Evolutionary conservation across 2,888 invertebrate genomes (phyloP).

Genomic region (Diabrotica balteata): DNA sequence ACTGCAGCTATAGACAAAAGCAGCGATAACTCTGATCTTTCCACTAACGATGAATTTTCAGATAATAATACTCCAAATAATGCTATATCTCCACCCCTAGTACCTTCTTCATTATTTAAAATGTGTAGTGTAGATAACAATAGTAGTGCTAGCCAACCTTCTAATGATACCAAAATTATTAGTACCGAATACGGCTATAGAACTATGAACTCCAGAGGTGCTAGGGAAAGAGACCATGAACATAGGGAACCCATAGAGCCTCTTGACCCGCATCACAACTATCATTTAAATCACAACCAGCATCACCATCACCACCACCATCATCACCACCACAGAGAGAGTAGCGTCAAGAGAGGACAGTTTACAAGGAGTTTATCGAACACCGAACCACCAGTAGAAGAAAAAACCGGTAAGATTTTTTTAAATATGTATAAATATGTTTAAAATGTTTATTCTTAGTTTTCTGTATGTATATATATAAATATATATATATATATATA

Average conservation of each 20-base stretch:
- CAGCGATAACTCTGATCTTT: not conserved
- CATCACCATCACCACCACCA: slow-evolving; percentile 50
- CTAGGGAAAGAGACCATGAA: slow-evolving; percentile 48
- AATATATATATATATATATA: too few relatives aligned
- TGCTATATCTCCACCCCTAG: not conserved
- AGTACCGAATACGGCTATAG: slow-evolving; percentile 53
- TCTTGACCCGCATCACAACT: slow-evolving; percentile 46
- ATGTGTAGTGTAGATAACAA: slow-evolving; percentile 37
- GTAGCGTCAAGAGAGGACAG: slow-evolving; percentile 67
- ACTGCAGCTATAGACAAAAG: not conserved
- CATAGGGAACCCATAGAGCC: slow-evolving; percentile 51
- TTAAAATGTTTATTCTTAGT: too few relatives aligned
- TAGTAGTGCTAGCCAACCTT: slow-evolving; percentile 38
- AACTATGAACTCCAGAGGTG: slow-evolving; percentile 39
- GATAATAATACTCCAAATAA: not conserved
- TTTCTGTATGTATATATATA: too few relatives aligned
- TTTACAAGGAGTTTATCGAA: slow-evolving; percentile 84
- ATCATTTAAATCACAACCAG: slow-evolving; percentile 59
- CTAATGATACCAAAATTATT: slow-evolving; percentile 38
- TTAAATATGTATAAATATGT: not conserved
- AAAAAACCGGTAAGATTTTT: slow-evolving; percentile 73
- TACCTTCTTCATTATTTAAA: slow-evolving; percentile 21
- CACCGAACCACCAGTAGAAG: slow-evolving; percentile 82
- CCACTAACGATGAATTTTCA: not conserved
- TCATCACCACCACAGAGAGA: slow-evolving; percentile 60